A percentile compares a stretch with the other conserved stretches of the same genome.
Evolutionary conservation across 2,797 vertebrate species (phyloP).

Genomic region (Uromys caudimaculatus): DNA sequence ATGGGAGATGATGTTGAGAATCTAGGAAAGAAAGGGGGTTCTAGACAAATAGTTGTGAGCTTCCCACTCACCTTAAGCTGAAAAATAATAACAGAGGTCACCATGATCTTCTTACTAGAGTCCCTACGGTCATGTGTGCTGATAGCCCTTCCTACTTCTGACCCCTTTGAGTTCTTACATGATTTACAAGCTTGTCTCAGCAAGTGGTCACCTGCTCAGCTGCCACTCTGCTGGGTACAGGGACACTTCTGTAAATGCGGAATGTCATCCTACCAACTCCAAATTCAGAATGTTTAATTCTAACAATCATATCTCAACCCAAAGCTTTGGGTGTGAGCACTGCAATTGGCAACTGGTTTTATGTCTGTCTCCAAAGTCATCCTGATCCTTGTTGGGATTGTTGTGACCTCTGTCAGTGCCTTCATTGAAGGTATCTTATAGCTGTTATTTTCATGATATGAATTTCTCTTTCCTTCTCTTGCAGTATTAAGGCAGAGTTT

Average conservation of each 20-base stretch:
- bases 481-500: slow-evolving; percentile 23
- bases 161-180: background rate
- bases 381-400: slow-evolving; percentile 38
- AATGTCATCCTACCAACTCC: background rate
- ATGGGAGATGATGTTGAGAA: too few species aligned
- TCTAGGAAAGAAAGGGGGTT: too few species aligned
- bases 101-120: background rate
- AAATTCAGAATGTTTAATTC: background rate
- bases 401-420: slow-evolving; percentile 51
- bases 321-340: background rate
- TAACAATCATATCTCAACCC: background rate
- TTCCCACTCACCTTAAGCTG: background rate
- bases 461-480: slow-evolving; percentile 52
- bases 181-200: background rate
- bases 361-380: slow-evolving; percentile 64
- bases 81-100: background rate
- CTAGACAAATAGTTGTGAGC: rapidly evolving
- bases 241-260: background rate
- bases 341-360: slow-evolving; percentile 44
- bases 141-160: background rate
- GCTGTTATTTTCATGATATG: slow-evolving; percentile 42
- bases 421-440: slow-evolving; percentile 56
- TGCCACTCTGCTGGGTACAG: background rate
- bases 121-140: background rate
- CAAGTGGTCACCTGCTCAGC: rapidly evolving